Evolutionary conservation across 2,113 vertebrate species (phyloP), one percentile per base, ranked within the genome.

Genomic region (Protobothrops mucrosquamatus): DNA sequence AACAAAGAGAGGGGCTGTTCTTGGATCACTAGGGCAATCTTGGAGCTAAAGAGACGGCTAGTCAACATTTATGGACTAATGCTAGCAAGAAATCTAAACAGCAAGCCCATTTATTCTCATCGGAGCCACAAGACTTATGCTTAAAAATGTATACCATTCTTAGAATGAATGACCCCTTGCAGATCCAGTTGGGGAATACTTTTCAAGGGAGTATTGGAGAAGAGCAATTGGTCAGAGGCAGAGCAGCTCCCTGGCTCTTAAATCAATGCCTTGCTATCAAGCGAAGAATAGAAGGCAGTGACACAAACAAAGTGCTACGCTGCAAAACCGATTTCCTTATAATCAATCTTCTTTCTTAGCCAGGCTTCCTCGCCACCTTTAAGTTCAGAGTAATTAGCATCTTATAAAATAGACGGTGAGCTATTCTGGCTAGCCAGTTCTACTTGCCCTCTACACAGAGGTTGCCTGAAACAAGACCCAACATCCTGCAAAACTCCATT

Each of bases 241-340:
- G 46, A 85, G 9, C 55, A 46, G 46, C 15, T 89, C 55, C 26
- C 69, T 54, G 14, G 20, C 56, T 89, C 48, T 64, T 34, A 89
- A 90, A 52, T 64, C 92, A 93, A 87, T 87, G 89, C n/a, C 46
- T 93, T 85, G 56, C 52, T 56, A 51, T 87, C 81, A 54, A 61
- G 64, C 86, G 52, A 86, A 61, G 92, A 52, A 85, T 57, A 51
- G 69, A 48, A 88, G 43, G 74, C 9, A 56, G 52, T 46, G 92
- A 64, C 56, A 90, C 57, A 34, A 90, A 81, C 43, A 90, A 43
- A 61, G n/a, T 90, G 56, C 81, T 55, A 52, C 64, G 46, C 46
- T 51, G 81, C 74, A 87, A 14, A 24, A 24, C 23, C 81, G 29
- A 86, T 90, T 86, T 85, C 26, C 89, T 10, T 90, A 48, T 43